Evolutionary conservation across 2,113 vertebrate genomes (phyloP).

Genomic region (Mugil cephalus): DNA sequence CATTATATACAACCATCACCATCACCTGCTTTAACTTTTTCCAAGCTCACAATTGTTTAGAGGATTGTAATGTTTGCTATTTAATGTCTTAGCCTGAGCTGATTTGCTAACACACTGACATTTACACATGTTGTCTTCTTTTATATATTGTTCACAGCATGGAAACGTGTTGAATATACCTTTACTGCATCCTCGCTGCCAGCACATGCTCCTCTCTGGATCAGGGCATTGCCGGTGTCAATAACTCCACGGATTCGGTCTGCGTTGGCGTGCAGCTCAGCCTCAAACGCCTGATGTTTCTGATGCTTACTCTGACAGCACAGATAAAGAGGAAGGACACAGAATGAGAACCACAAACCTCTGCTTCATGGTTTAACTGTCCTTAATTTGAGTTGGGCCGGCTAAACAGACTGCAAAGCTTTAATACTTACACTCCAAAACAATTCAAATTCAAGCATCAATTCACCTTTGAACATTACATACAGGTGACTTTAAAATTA

Average conservation of each 20-base stretch:
- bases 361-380: neutral
- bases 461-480: no score
- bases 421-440: conserved; percentile 34
- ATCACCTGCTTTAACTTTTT: no score
- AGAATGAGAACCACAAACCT: conserved; percentile 23
- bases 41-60: no score
- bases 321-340: neutral
- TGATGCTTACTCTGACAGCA: conserved; percentile 95
- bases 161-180: conserved; percentile 76
- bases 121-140: no score
- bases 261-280: conserved; percentile 96
- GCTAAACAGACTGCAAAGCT: neutral
- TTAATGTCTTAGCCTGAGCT: no score
- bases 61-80: no score
- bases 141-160: neutral
- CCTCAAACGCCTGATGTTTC: conserved; percentile 98
- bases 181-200: conserved; percentile 98
- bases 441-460: no score
- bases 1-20: no score
- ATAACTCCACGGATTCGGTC: conserved; percentile 97
- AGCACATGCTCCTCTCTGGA: conserved; percentile 94
- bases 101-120: no score
- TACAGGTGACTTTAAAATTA: neutral
- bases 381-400: neutral
- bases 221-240: conserved; percentile 95